Base-by-base conservation (phyloP, 2,113 vertebrate species). In the Perca fluviatilis region DNA sequence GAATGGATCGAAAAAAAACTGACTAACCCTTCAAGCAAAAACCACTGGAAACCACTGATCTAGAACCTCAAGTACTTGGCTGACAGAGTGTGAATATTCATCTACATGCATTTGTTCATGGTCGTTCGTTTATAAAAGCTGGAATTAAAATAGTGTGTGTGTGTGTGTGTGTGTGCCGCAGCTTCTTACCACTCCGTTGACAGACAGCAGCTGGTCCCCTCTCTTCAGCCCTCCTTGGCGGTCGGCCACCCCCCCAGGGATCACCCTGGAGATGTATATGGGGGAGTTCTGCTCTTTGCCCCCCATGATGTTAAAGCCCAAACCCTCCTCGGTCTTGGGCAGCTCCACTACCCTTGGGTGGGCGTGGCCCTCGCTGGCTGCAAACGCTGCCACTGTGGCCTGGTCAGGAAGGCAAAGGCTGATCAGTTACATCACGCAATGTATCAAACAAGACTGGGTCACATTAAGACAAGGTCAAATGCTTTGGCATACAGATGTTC, bases 301-400 rank as follows among this genome's bases (percentile, higher is more conserved):
- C 1, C 97, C 97, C 97, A 98, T 98, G 75, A 98, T 98, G 93
- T 98, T 98, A 86, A 98, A 98, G 56, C 97, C 97, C 64, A 98
- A 93, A 2, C 97, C 97, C 78, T 98, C 97, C 0, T 98, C 97
- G 0, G 97, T 98, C 92, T 97, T 98, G 23, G 97, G 97, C 53
- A 98, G 95, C 81, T 98, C 97, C 56, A 98, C 97, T 2, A 98
- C 97, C 46, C 97, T 90, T 4, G 97, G 97, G 76, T 98, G 97
- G 5, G 97, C 97, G 0, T 98, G 97, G 1, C 97, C 97, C 83
- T 98, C 97, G 0, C 97, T 98, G 56, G 97, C 97, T 0, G 97
- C 97, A 72, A 98, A 98, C 1, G 97, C 97, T 0, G 97, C 97
- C 54, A 98, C 97, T 0, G 97, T 98, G 43, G 97, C 97, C 97